Evolutionary conservation across 2,797 vertebrate species (phyloP).

Genomic region (Rousettus madagascariensis): DNA sequence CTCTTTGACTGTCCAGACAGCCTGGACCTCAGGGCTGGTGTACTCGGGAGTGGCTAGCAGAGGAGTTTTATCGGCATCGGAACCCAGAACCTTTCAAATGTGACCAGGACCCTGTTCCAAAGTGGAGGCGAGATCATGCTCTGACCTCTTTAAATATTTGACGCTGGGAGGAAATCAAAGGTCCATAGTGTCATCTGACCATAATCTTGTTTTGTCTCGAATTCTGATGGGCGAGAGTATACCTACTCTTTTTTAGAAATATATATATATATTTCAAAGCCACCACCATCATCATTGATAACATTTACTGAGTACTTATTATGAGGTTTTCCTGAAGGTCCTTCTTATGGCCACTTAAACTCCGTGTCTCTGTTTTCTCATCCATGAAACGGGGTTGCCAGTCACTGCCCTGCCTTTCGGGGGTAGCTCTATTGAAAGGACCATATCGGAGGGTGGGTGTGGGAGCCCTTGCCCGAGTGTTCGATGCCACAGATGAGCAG

Average conservation of each 20-base stretch:
- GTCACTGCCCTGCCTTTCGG: not conserved
- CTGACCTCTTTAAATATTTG: not conserved
- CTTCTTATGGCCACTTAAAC: not conserved
- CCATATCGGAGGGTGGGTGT: not conserved
- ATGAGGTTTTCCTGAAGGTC: not conserved
- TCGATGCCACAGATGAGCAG: constrained; percentile 37
- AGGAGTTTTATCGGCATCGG: not conserved
- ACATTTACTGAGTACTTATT: not conserved
- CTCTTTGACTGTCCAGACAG: not conserved
- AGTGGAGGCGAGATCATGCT: not conserved
- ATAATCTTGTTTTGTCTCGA: not conserved
- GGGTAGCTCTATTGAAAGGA: not conserved
- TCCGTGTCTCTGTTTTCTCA: not conserved
- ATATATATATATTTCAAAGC: not conserved
- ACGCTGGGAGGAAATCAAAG: not conserved
- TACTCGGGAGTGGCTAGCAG: accelerated
- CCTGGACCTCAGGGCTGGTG: too few species aligned
- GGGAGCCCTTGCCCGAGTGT: constrained; percentile 42
- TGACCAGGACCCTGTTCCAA: not conserved
- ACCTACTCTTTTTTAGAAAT: not conserved
- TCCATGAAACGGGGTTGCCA: constrained; percentile 11
- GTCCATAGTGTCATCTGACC: not conserved
- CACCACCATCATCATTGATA: not conserved
- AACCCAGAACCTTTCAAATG: not conserved
- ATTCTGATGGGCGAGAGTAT: not conserved